Conservation (phyloP, 1,140 invertebrate species). For the Pseudomyrmex flavicornis region DNA sequence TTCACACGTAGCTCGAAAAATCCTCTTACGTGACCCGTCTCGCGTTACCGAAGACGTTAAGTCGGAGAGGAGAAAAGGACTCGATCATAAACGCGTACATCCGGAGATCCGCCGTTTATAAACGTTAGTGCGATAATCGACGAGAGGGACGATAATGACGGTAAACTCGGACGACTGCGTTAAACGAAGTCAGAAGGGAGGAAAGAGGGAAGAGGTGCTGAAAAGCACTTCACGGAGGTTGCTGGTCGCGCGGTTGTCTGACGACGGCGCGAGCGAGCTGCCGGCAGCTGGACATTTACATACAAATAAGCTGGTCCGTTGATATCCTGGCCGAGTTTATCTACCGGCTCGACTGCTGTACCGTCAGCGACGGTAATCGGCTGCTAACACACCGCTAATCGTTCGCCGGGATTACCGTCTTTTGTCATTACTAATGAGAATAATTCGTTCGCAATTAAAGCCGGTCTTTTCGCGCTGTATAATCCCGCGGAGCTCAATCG, state of each 20-base stretch:
- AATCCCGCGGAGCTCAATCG: slow-evolving; percentile 12
- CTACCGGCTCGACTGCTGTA: slow-evolving; percentile 52
- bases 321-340: slow-evolving; percentile 77
- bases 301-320: slow-evolving; percentile 78
- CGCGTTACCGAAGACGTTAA: neutral
- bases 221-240: slow-evolving; percentile 62
- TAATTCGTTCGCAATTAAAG: slow-evolving; percentile 49
- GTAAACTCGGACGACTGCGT: slow-evolving; percentile 72
- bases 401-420: slow-evolving; percentile 33
- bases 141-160: slow-evolving; percentile 61
- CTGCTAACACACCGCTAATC: slow-evolving; percentile 45
- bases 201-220: slow-evolving; percentile 60
- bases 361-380: slow-evolving; percentile 41
- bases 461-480: neutral
- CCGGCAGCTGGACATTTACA: slow-evolving; percentile 77
- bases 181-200: slow-evolving; percentile 70
- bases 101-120: slow-evolving; percentile 57
- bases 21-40: neutral
- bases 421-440: slow-evolving; percentile 52
- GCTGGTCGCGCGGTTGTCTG: slow-evolving; percentile 5
- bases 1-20: neutral
- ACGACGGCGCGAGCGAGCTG: slow-evolving; percentile 50
- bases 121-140: slow-evolving; percentile 68
- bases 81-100: slow-evolving; percentile 50
- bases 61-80: no score